Evolutionary conservation across 1,140 invertebrate genomes (phyloP), one percentile per base, ranked within the genome.

Genomic region (Bombyx mandarina): DNA sequence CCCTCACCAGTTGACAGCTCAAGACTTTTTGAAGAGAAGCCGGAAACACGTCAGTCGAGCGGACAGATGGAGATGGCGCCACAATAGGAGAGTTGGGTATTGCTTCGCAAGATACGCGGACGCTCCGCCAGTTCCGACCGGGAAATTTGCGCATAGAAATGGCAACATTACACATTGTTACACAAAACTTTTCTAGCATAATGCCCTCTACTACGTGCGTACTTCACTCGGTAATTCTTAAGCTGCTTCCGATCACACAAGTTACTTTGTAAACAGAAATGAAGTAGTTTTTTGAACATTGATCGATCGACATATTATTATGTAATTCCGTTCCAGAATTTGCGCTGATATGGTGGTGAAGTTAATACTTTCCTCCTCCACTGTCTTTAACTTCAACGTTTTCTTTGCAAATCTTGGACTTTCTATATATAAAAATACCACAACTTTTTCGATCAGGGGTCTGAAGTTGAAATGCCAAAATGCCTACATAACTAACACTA

Each of bases 111-210:
- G 60, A 66, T 58, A 65, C 67, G 63, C 62, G 66, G 57, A 67
- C 74, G 71, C 70, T 70, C 62, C 66, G 69, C 58, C 54, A 66
- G 78, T 80, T 85, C 84, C 84, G 84, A 69, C 55, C 59, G 71
- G 70, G 72, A 78, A 69, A 75, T 77, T 71, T 73, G 57, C 81
- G 84, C 84, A 87, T 87, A 87, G 67, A 84, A 85, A 87, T 84
- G 79, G 78, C 79, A 82, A 75, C 76, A 87, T 87, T 87, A 87
- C 71, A 75, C 70, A 84, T 85, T 87, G 80, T 85, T 82, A 82
- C 68, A 72, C 73, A 79, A 85, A 87, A 87, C 75, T 87, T 87
- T 78, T 60, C 65, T 63, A 71, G 72, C 62, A 60, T 79, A 84
- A 81, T 82, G 73, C 75, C 75, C 78, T 76, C 67, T 69, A 69